phyloP scores from a whole-genome alignment of 2,797 vertebrate genomes.

The Neosalanx taihuensis region DNA sequence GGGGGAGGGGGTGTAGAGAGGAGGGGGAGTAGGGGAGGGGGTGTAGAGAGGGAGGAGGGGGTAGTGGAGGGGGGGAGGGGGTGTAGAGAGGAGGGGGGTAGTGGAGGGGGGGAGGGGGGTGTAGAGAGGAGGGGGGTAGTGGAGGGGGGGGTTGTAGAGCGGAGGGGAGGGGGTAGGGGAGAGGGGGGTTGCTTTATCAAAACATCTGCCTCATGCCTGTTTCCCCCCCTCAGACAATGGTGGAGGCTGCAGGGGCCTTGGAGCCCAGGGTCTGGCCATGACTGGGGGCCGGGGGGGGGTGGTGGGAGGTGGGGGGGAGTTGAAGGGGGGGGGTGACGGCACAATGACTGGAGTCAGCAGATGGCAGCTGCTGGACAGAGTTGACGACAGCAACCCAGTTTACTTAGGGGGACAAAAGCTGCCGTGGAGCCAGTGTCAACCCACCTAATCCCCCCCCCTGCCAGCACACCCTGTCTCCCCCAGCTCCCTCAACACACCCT shows the following conservation, averaged over 20 bases:
- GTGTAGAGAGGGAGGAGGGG: not conserved
- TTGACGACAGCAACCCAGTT: slow-evolving; percentile 52
- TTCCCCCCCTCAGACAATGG: slow-evolving; percentile 47
- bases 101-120: not conserved
- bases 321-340: slow-evolving; percentile 29
- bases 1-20: too few relatives aligned
- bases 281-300: slow-evolving; percentile 8
- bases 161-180: too few relatives aligned
- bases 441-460: slow-evolving; percentile 55
- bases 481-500: slow-evolving; percentile 38
- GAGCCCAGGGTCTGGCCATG: slow-evolving; percentile 15
- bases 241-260: slow-evolving; percentile 11
- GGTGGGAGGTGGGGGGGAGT: not conserved
- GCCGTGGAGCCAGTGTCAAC: slow-evolving; percentile 57
- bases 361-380: slow-evolving; percentile 62
- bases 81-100: too few relatives aligned
- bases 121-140: too few relatives aligned
- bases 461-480: not conserved
- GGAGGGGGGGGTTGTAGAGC: too few relatives aligned
- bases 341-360: slow-evolving; percentile 69
- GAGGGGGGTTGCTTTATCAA: slow-evolving; percentile 14
- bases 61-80: too few relatives aligned
- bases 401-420: slow-evolving; percentile 69
- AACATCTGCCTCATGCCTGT: slow-evolving; percentile 55
- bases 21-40: too few relatives aligned